Percentiles rank a stretch among this genome's conserved stretches.
phyloP scores from a whole-genome alignment of 1,140 invertebrate species.

The Macrobrachium nipponense region DNA sequence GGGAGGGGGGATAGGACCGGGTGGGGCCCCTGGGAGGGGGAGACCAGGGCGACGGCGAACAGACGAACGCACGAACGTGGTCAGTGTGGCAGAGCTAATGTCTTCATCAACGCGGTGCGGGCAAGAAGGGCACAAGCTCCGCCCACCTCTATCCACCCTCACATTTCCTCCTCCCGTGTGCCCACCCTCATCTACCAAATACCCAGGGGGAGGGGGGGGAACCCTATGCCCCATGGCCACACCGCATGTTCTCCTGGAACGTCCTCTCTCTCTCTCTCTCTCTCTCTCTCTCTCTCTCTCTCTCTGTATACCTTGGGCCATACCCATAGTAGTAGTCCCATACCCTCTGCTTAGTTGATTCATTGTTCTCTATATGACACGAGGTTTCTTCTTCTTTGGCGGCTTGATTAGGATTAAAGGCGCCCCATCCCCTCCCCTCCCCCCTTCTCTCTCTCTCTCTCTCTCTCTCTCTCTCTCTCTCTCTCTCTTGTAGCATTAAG shows the following conservation, averaged over 20 bases:
- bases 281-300: background rate
- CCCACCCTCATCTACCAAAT: background rate
- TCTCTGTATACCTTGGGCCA: background rate
- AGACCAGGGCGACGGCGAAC: conserved; percentile 12
- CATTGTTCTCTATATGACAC: no score
- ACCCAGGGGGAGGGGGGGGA: no score
- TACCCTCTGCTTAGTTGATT: no score
- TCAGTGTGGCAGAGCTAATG: conserved; percentile 32
- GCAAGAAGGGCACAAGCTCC: conserved; percentile 19
- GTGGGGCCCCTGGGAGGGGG: background rate
- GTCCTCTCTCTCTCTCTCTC: background rate
- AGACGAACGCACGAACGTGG: conserved; percentile 11
- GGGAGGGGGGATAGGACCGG: background rate
- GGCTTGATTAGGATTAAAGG: no score
- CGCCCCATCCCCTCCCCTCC: no score
- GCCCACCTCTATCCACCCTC: background rate
- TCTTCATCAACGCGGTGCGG: conserved; percentile 39
- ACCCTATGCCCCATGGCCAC: background rate
- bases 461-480: no score
- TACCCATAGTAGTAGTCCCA: no score
- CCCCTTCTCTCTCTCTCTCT: no score
- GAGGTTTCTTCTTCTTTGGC: no score
- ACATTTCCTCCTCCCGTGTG: background rate
- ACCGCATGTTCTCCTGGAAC: background rate
- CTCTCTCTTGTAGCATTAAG: no score